A percentile compares a stretch with the other conserved stretches of the same genome.
phyloP scores from a whole-genome alignment of 1,140 invertebrate genomes.

The Sinella curviseta region DNA sequence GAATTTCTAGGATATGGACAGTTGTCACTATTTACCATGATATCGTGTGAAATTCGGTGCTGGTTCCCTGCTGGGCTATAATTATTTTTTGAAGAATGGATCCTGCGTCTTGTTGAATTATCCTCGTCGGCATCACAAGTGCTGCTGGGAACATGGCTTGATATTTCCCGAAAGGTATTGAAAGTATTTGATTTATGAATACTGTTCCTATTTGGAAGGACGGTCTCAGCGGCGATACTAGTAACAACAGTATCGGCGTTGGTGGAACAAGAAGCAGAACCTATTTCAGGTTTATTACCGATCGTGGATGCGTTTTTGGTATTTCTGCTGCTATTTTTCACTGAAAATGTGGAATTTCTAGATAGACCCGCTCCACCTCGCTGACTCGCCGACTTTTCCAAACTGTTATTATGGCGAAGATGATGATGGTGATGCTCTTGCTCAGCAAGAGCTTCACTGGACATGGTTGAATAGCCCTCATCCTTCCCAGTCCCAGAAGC shows the following conservation, averaged over 20 bases:
- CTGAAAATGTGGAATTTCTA: background rate
- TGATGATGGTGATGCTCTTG: conserved; percentile 29
- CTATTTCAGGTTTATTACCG: background rate
- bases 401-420: conserved; percentile 8
- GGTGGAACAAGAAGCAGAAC: background rate
- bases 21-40: background rate
- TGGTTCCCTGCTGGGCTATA: background rate
- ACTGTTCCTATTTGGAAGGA: background rate
- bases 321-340: background rate
- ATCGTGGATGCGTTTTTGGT: background rate
- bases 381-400: conserved; percentile 23
- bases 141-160: background rate
- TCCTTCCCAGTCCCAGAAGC: conserved; percentile 38
- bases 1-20: background rate
- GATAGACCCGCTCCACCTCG: background rate
- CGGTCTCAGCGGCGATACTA: background rate
- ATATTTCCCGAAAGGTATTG: conserved; percentile 44
- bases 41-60: background rate
- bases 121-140: background rate
- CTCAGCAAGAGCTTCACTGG: conserved; percentile 44
- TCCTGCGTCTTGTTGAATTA: background rate
- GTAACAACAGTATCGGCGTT: background rate
- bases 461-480: conserved; percentile 49
- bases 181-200: conserved; percentile 47
- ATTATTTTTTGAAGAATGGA: background rate